Evolutionary conservation across 1,140 invertebrate species (phyloP).

Genomic region (Drosophila santomea): DNA sequence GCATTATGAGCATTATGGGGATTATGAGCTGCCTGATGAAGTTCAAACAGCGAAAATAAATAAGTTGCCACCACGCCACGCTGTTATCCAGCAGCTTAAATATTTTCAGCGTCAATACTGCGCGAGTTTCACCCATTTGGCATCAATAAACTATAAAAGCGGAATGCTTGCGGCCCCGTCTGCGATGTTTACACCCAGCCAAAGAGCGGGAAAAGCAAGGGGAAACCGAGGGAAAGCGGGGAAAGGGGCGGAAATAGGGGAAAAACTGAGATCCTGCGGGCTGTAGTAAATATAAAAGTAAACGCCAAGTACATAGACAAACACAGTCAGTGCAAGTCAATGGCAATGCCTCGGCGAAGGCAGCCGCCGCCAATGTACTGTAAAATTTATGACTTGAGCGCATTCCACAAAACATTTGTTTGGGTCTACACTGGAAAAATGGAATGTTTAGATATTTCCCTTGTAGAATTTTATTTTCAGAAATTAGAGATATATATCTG

Average conservation of each 20-base stretch:
- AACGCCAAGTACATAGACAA: constrained; percentile 71
- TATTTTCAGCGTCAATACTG: constrained; percentile 76
- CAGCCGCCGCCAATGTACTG: constrained; percentile 57
- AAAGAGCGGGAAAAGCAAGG: constrained; percentile 5
- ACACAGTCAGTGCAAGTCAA: constrained; percentile 78
- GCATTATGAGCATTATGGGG: constrained; percentile 58
- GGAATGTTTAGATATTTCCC: no score
- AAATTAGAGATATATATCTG: no score
- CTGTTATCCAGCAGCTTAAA: constrained; percentile 59
- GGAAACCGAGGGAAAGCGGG: constrained; percentile 7
- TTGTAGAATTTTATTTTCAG: no score
- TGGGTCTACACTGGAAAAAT: constrained; percentile 23
- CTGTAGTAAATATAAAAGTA: constrained; percentile 73
- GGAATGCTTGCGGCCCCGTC: constrained; percentile 70
- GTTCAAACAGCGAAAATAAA: constrained; percentile 76
- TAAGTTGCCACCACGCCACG: constrained; percentile 40
- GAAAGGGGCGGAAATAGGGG: neutral
- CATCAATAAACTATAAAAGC: constrained; percentile 83
- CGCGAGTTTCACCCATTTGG: constrained; percentile 69
- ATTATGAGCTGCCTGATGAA: constrained; percentile 77
- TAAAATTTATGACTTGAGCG: constrained; percentile 81
- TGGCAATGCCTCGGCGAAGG: constrained; percentile 45
- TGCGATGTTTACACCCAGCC: constrained; percentile 52
- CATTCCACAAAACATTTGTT: constrained; percentile 81
- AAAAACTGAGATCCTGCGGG: constrained; percentile 32